A percentile compares a stretch with the other conserved stretches of the same genome.
These are phyloP conservation scores for Nematolebias whitei DNA, from an alignment of 2,113 vertebrate species.

Conservation along the genomic window DNA sequence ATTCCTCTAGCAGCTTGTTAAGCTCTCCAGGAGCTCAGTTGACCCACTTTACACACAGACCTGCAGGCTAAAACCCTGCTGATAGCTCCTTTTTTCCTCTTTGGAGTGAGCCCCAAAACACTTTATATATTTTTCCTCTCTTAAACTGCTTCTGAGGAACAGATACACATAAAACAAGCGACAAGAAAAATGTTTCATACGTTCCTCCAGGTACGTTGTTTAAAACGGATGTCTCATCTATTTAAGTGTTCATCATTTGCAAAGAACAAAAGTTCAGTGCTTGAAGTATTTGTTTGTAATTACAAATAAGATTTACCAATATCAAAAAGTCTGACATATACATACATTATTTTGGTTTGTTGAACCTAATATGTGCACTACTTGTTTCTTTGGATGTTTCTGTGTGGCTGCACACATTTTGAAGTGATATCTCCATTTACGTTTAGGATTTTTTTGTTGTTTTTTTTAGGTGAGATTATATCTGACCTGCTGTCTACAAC, in stretches of 20 bases:
- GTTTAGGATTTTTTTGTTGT: too few relatives aligned
- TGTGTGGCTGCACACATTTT: too few relatives aligned
- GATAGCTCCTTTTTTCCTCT: constrained; percentile 55
- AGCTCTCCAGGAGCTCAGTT: constrained; percentile 77
- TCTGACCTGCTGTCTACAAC: too few relatives aligned
- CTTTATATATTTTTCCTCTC: constrained; percentile 17
- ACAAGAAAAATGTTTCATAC: not conserved
- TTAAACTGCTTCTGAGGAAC: constrained; percentile 26
- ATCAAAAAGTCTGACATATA: too few relatives aligned
- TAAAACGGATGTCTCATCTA: constrained; percentile 6
- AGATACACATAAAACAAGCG: constrained; percentile 10
- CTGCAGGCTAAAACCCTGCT: constrained; percentile 59
- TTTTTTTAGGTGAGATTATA: too few relatives aligned
- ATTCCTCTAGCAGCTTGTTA: constrained; percentile 73
- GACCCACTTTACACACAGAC: constrained; percentile 79
- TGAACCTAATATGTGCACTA: too few relatives aligned
- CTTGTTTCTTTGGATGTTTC: too few relatives aligned
- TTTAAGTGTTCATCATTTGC: not conserved
- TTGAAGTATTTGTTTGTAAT: too few relatives aligned
- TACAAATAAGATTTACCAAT: too few relatives aligned
- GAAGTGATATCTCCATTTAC: too few relatives aligned
- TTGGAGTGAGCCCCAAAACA: constrained; percentile 33
- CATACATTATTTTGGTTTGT: too few relatives aligned
- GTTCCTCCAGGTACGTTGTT: constrained; percentile 4
- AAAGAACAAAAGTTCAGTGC: not conserved